These are phyloP conservation scores for Calameuta filiformis DNA, from an alignment of 2,888 invertebrate genomes.

Conservation along the genomic window DNA sequence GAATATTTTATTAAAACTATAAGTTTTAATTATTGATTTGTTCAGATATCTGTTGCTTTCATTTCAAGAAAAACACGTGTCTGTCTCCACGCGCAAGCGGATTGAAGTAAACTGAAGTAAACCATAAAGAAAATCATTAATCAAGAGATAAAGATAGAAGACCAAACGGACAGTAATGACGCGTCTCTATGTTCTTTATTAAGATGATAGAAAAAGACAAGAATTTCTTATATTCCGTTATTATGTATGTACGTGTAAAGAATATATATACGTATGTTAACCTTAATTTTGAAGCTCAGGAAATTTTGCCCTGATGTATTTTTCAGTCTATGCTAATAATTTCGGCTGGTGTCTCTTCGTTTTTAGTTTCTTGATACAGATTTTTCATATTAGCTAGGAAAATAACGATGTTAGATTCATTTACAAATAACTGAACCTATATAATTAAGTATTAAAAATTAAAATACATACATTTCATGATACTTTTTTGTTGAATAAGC, in stretches of 20 bases:
- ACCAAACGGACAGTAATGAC: not conserved
- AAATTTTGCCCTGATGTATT: not conserved
- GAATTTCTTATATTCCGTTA: not conserved
- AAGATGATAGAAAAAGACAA: not conserved
- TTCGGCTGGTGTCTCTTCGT: not conserved
- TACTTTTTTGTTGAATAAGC: slow-evolving; percentile 48
- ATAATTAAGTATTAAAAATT: not conserved
- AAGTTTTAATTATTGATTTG: not conserved
- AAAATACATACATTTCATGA: slow-evolving; percentile 34
- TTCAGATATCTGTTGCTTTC: not conserved
- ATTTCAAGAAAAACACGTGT: not conserved
- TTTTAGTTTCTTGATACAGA: not conserved
- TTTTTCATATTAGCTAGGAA: not conserved
- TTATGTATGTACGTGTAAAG: not conserved
- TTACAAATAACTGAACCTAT: not conserved
- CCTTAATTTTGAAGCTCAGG: not conserved
- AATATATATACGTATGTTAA: too few relatives aligned
- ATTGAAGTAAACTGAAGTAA: not conserved
- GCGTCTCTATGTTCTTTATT: not conserved
- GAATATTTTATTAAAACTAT: not conserved
- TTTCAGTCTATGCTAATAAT: not conserved
- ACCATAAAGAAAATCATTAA: not conserved
- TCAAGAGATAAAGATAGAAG: not conserved
- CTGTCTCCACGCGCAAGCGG: not conserved
- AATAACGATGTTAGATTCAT: not conserved